Base-by-base conservation (phyloP, 2,888 invertebrate species). In the Dolomedes plantarius region DNA sequence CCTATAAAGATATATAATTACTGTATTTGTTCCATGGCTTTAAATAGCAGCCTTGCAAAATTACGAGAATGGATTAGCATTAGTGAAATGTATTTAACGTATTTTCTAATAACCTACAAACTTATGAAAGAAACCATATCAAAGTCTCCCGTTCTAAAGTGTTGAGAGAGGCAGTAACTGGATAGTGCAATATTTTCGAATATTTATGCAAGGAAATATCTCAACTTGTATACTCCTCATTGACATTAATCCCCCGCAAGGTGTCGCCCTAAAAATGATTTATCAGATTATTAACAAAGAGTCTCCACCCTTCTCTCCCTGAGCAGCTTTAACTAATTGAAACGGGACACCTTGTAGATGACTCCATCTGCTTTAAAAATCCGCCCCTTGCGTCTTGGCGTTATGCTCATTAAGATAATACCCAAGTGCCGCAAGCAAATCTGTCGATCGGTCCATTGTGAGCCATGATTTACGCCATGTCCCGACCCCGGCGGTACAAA, bases 341-440 rank as follows among this genome's bases (percentile, higher is more conserved):
- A 83, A 83, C 16, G 31, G 36, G 72, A 73, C 71, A 69, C 69
- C 78, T 39, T 19, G 13, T 39, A 31, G 31, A 27, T 27, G 13
- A 67, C 36, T 77, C 77, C 77, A 73, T 77, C 76, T 73, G 77
- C 75, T 67, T 75, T 69, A 32, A 28, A 67, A 81, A 85, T 85
- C 83, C 65, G 41, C 69, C 16, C n/a, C 32, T n/a, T 9, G 36
- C 32, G 23, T 85, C 62, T 62, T 19, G 29, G 67, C 46, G 36
- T n/a, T 19, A 31, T 23, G 64, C 81, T 81, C 81, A 81, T 81
- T 81, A 81, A 69, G 81, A 68, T 56, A 67, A 85, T 50, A 62
- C 76, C 31, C 28, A 83, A 85, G 77, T 77, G 83, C 83, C 83
- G 73, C 83, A 85, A 85, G 83, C 83, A 56, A 11, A 67, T 67